A percentile compares a stretch with the other conserved stretches of the same genome.
phyloP scores from a whole-genome alignment of 2,113 vertebrate species.

The Trichechus manatus region DNA sequence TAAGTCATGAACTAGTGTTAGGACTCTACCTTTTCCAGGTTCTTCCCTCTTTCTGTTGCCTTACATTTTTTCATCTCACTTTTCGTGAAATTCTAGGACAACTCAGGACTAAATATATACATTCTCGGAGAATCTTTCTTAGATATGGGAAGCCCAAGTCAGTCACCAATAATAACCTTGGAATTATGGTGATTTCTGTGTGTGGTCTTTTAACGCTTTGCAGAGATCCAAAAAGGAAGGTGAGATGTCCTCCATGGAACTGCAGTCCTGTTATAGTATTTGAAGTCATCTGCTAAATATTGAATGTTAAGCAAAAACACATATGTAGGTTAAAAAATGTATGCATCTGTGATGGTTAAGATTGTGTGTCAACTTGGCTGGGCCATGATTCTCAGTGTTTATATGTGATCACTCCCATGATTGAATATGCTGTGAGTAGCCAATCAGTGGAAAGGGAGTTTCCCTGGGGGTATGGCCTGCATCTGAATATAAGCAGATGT shows the following conservation, averaged over 20 bases:
- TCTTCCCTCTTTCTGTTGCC: background rate
- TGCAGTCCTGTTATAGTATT: background rate
- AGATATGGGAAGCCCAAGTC: background rate
- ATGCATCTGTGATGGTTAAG: too few species aligned
- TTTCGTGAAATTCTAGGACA: slow-evolving; percentile 1
- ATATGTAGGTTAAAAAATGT: background rate
- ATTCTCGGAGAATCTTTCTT: background rate
- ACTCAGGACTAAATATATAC: background rate
- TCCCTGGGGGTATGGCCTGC: too few species aligned
- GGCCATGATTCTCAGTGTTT: too few species aligned
- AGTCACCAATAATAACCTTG: background rate
- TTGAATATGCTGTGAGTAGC: too few species aligned
- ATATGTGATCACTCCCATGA: too few species aligned
- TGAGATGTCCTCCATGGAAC: background rate
- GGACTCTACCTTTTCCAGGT: background rate
- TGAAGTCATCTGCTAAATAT: background rate
- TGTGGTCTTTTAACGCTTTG: background rate
- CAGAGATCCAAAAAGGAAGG: background rate
- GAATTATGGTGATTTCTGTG: background rate
- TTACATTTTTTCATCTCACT: background rate
- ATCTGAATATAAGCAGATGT: too few species aligned
- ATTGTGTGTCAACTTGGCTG: too few species aligned
- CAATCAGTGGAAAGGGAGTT: too few species aligned
- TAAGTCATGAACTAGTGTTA: background rate
- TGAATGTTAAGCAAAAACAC: background rate